Evolutionary conservation across 2,888 invertebrate species (phyloP), one percentile per base, ranked within the genome.

Genomic region (Drosophila demipolita): DNA sequence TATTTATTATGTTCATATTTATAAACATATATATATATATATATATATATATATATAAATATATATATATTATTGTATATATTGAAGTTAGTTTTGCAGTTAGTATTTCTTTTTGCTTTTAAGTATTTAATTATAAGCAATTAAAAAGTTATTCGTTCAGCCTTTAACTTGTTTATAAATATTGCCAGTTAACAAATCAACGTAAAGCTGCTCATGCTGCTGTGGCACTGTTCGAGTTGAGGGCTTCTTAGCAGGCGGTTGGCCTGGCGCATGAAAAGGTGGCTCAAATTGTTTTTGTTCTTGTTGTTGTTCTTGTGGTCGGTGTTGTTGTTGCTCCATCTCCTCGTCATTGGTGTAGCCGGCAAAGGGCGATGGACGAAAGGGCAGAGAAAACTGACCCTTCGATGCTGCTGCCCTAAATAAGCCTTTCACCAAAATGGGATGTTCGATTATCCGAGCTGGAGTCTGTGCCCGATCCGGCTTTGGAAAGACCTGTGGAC

Each of bases 281-380:
- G 67, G 70, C 32, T 87, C 75, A 57, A 36, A 5, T 5, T 29
- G 33, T 9, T 38, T 33, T 2, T 59, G 45, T n/a, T 42, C 60
- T 1, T 35, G 57, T 1, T 40, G 23, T 1, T 49, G 20, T 3
- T 58, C 40, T 20, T 23, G 20, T 4, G 45, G 36, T 8, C 17
- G 8, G 38, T 11, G 5, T 23, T 48, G 66, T 1, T 53, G 50
- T 1, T 45, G 59, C 5, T 49, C 11, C 20, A 54, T 49, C 12
- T 62, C 58, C 26, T 63, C 60, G 7, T 87, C 86, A 5, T 74
- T 69, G 32, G 71, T 82, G 49, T 87, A 90, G 38, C 90, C 90
- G 5, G 75, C 77, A 71, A 90, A 90, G 38, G 83, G 90, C 5
- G 90, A 90, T 11, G 90, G 86, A n/a, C 87, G 63, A 58, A 90